Evolutionary conservation across 2,113 vertebrate genomes (phyloP), one percentile per base, ranked within the genome.

Genomic region (Gallinago jamesoni): DNA sequence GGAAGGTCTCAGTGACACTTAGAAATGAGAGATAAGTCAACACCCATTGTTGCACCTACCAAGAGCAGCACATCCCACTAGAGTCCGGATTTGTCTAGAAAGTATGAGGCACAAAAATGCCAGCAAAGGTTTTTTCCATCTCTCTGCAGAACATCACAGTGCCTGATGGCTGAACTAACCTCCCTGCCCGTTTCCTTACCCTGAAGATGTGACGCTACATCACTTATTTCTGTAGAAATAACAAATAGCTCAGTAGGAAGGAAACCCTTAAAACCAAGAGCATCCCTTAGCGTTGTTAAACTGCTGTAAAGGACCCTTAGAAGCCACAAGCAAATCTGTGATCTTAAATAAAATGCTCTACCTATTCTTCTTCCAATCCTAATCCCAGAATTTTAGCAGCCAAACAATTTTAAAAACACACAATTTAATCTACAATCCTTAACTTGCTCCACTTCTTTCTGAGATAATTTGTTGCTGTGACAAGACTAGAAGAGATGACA

Each of bases 11-110:
- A 5, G 3, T 2, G 16, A 28, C 6, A 7, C 21, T 43, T 30
- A 45, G 57, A 19, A 83, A 35, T 3, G 27, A 80, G 62, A 76
- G 30, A 9, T 13, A 25, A 12, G 37, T 37, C 73, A 56, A 7
- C 16, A n/a, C 5, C 14, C 24, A 1, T 0, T 0, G 0, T 9
- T 76, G 35, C 5, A 39, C 27, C 21, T 25, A 47, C 33, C 27
- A 81, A 33, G 35, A 66, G 15, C 60, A 75, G 13, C 9, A 10
- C 9, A 31, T 23, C 33, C 48, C 52, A n/a, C 33, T 7, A 12
- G 6, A 37, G 28, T 4, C 20, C 6, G 3, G 23, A 21, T 74
- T 16, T 62, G 15, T 24, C n/a, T 33, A n/a, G 35, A 83, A 75
- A 68, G 17, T 3, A 1, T 3, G 18, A 56, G 62, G 28, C 39